A percentile compares a stretch with the other conserved stretches of the same genome.
Conservation (phyloP, 2,113 vertebrate genomes). For the Potamarius usumacintae region DNA sequence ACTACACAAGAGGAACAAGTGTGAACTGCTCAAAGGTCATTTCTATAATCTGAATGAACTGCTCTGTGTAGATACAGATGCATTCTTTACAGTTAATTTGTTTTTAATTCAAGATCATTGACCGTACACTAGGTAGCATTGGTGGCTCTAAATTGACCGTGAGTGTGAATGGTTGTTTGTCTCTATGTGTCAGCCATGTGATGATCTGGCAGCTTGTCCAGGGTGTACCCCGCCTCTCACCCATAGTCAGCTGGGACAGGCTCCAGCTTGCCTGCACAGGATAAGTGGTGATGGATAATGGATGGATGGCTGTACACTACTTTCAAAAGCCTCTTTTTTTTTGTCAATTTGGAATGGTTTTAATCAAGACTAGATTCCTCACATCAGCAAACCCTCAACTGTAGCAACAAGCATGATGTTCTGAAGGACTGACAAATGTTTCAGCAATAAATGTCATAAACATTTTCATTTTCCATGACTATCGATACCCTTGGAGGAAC, state of each 20-base stretch:
- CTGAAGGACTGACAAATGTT: neutral
- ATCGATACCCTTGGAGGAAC: neutral
- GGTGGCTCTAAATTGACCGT: too few relatives aligned
- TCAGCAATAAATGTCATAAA: neutral
- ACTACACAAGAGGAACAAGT: neutral
- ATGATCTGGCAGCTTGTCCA: too few relatives aligned
- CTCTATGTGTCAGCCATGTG: too few relatives aligned
- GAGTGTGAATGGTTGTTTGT: too few relatives aligned
- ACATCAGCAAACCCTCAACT: neutral
- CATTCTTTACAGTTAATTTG: neutral
- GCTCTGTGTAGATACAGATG: neutral
- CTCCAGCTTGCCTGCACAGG: too few relatives aligned
- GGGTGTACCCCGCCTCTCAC: too few relatives aligned
- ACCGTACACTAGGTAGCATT: too few relatives aligned
- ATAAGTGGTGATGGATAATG: too few relatives aligned
- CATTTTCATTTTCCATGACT: neutral
- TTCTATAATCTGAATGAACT: neutral
- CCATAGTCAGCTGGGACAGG: too few relatives aligned
- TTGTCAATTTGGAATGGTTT: neutral
- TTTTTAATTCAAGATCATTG: neutral
- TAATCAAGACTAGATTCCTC: neutral
- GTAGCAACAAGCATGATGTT: neutral
- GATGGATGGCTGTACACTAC: neutral
- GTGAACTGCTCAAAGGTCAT: neutral
- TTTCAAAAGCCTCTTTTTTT: neutral